Evolutionary conservation across 2,888 invertebrate genomes (phyloP).

Genomic region (Cheilosia variabilis): DNA sequence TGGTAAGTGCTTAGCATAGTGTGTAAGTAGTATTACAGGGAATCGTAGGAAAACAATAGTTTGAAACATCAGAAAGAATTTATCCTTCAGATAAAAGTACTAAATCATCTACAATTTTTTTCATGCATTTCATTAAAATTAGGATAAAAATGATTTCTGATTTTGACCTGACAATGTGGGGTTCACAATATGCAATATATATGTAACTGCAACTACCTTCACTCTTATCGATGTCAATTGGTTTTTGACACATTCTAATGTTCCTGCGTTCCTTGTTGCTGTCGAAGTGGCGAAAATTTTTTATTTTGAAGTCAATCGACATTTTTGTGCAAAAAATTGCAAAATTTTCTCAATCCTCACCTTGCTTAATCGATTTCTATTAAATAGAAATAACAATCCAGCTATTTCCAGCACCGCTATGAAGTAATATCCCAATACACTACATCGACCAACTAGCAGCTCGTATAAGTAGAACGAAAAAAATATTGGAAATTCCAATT

Average conservation of each 20-base stretch:
- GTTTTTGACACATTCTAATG: slow-evolving; percentile 57
- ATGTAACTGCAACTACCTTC: slow-evolving; percentile 13
- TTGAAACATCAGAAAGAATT: too few relatives aligned
- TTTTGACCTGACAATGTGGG: neutral
- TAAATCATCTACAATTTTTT: too few relatives aligned
- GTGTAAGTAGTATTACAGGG: too few relatives aligned
- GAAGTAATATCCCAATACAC: slow-evolving; percentile 13
- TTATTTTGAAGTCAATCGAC: slow-evolving; percentile 48
- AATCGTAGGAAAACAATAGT: too few relatives aligned
- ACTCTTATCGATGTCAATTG: slow-evolving; percentile 48
- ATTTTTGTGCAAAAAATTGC: slow-evolving; percentile 43
- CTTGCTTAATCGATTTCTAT: neutral
- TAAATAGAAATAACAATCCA: slow-evolving; percentile 10
- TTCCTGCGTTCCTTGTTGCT: slow-evolving; percentile 65
- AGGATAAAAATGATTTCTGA: too few relatives aligned
- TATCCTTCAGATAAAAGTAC: too few relatives aligned
- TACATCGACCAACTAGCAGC: slow-evolving; percentile 8
- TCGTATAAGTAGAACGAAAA: slow-evolving; percentile 2
- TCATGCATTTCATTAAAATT: too few relatives aligned
- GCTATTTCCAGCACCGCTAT: neutral
- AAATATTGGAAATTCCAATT: slow-evolving; percentile 51
- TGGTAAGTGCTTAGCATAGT: too few relatives aligned
- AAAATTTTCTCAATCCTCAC: slow-evolving; percentile 14
- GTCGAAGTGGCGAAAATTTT: slow-evolving; percentile 62
- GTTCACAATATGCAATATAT: neutral